A percentile compares a stretch with the other conserved stretches of the same genome.
Evolutionary conservation across 2,113 vertebrate species (phyloP).

Genomic region (Rhodinocichla rosea): DNA sequence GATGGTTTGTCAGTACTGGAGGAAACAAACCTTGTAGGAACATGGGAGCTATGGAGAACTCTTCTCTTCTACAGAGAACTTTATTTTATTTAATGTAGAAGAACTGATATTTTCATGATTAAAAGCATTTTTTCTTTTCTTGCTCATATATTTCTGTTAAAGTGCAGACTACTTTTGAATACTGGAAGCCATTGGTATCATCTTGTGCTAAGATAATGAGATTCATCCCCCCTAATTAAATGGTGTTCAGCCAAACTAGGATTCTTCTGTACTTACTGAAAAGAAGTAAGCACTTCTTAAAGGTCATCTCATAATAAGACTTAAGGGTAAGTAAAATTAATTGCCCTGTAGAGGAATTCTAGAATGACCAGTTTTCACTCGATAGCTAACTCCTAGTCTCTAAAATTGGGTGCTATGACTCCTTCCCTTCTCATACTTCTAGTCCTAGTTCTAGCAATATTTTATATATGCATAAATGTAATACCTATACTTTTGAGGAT

Average conservation of each 20-base stretch:
- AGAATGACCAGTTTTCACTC: not conserved
- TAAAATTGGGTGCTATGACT: not conserved
- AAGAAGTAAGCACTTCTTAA: not conserved
- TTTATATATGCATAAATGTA: not conserved
- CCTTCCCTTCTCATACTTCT: not conserved
- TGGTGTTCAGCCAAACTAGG: not conserved
- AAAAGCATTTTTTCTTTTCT: not conserved
- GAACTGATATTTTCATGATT: not conserved
- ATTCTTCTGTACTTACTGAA: not conserved
- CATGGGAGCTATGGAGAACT: fast-evolving
- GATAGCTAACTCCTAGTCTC: not conserved
- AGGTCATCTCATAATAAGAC: not conserved
- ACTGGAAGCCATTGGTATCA: not conserved
- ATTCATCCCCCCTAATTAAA: not conserved
- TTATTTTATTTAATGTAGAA: not conserved
- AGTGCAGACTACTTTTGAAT: not conserved
- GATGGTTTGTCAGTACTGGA: not conserved
- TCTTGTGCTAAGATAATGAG: not conserved
- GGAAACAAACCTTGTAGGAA: not conserved
- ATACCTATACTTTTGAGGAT: not conserved
- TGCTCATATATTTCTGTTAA: not conserved
- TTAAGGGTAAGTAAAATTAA: not conserved
- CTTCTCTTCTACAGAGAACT: not conserved
- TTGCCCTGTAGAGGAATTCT: not conserved
- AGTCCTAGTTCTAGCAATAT: not conserved